A percentile compares a stretch with the other conserved stretches of the same genome.
Conservation (phyloP, 2,888 invertebrate genomes). For the Dysmachus trigonus region DNA sequence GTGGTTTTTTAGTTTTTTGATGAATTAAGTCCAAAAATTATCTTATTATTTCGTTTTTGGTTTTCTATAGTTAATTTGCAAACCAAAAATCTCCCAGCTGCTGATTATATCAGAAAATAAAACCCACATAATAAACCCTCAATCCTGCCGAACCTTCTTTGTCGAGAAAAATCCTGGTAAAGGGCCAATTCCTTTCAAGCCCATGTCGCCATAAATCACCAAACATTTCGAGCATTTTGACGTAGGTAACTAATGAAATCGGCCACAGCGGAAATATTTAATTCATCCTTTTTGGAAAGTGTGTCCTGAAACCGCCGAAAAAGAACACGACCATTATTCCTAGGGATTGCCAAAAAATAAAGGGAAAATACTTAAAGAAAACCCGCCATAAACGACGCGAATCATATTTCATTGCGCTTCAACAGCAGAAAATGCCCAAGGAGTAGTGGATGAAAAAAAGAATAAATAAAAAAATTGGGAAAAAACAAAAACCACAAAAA, state of each 20-base stretch:
- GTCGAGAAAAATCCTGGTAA: neutral
- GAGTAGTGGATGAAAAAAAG: neutral
- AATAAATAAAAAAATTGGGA: neutral
- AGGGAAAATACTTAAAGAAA: neutral
- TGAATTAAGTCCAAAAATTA: too few relatives aligned
- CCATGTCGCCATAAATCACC: neutral
- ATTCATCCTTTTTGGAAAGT: neutral
- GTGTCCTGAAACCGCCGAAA: neutral
- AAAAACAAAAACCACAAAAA: neutral
- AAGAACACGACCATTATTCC: neutral
- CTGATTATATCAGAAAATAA: neutral
- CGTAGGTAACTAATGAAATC: neutral
- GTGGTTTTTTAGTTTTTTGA: too few relatives aligned
- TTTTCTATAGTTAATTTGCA: neutral
- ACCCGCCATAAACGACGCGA: neutral
- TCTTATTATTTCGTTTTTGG: too few relatives aligned
- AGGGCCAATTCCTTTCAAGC: neutral
- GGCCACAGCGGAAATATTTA: neutral
- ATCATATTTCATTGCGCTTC: neutral
- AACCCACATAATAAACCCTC: neutral
- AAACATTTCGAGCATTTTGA: neutral
- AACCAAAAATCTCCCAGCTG: neutral
- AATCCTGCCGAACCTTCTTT: neutral
- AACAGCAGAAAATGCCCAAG: neutral
- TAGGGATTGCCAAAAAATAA: neutral